A percentile compares a stretch with the other conserved stretches of the same genome.
These are phyloP conservation scores for Dascillus cervinus DNA, from an alignment of 2,888 invertebrate species.

Conservation along the genomic window DNA sequence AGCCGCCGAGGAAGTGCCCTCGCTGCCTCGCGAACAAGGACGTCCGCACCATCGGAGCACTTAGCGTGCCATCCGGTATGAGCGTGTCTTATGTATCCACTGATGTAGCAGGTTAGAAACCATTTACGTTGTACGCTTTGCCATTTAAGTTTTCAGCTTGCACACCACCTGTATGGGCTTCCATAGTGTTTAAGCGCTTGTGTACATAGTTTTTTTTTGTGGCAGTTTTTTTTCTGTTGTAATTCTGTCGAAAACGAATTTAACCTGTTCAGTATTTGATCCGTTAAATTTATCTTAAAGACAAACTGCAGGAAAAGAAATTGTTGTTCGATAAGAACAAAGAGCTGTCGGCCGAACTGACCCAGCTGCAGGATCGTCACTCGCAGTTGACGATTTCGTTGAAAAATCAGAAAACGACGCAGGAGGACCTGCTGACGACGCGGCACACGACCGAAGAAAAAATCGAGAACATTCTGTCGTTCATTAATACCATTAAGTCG, in stretches of 20 bases:
- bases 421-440: conserved; percentile 32
- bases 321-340: conserved; percentile 37
- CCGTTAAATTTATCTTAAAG: conserved; percentile 29
- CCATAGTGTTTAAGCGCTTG: neutral
- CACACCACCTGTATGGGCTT: no score
- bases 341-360: conserved; percentile 36
- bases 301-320: conserved; percentile 39
- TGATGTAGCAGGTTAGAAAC: conserved; percentile 35
- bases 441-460: conserved; percentile 37
- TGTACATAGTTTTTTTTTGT: neutral
- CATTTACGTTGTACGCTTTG: no score
- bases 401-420: conserved; percentile 34
- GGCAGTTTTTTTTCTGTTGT: neutral
- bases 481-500: conserved; percentile 31
- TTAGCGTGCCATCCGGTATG: conserved; percentile 36
- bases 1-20: conserved; percentile 44
- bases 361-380: conserved; percentile 39
- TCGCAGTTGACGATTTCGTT: conserved; percentile 40
- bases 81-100: conserved; percentile 32
- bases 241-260: neutral
- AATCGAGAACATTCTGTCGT: conserved; percentile 35
- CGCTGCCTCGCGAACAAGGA: conserved; percentile 40
- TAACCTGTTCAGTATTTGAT: neutral
- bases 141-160: neutral
- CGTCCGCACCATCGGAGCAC: conserved; percentile 29